Conservation (phyloP, 2,888 invertebrate genomes). For the Apoda limacodes region DNA sequence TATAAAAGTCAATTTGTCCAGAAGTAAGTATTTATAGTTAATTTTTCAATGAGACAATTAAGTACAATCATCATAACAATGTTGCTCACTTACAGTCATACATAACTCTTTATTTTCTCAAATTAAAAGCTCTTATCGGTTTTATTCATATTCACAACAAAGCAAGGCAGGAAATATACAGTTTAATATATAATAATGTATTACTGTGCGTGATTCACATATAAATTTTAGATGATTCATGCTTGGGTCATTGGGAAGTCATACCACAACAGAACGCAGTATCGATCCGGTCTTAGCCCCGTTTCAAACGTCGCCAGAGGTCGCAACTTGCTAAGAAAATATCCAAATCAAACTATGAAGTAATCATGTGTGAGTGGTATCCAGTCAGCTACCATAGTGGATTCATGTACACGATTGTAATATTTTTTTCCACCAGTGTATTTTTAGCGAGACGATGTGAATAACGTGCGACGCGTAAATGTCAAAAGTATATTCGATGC, state of each 20-base stretch:
- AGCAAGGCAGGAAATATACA: too few relatives aligned
- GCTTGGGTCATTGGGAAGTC: conserved; percentile 46
- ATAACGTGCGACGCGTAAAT: conserved; percentile 62
- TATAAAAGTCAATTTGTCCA: too few relatives aligned
- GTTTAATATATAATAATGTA: conserved; percentile 39
- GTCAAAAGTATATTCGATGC: conserved; percentile 52
- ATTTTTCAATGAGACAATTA: too few relatives aligned
- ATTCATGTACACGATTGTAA: conserved; percentile 64
- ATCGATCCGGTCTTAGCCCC: conserved; percentile 38
- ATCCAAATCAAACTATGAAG: conserved; percentile 63
- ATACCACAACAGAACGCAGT: conserved; percentile 51
- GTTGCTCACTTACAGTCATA: too few relatives aligned
- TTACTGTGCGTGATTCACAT: conserved; percentile 56
- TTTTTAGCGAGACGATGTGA: conserved; percentile 56
- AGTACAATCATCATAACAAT: too few relatives aligned
- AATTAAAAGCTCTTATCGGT: too few relatives aligned
- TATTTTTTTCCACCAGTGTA: conserved; percentile 57
- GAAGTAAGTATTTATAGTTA: too few relatives aligned
- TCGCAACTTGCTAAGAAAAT: conserved; percentile 51
- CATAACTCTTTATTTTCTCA: conserved; percentile 37
- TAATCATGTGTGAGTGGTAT: conserved; percentile 61
- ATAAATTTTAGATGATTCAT: conserved; percentile 58
- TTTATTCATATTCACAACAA: too few relatives aligned
- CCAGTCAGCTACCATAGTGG: conserved; percentile 51
- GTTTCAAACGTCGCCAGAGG: conserved; percentile 29